Base-by-base conservation (phyloP, 2,888 invertebrate genomes). In the Diplolepis rosae region DNA sequence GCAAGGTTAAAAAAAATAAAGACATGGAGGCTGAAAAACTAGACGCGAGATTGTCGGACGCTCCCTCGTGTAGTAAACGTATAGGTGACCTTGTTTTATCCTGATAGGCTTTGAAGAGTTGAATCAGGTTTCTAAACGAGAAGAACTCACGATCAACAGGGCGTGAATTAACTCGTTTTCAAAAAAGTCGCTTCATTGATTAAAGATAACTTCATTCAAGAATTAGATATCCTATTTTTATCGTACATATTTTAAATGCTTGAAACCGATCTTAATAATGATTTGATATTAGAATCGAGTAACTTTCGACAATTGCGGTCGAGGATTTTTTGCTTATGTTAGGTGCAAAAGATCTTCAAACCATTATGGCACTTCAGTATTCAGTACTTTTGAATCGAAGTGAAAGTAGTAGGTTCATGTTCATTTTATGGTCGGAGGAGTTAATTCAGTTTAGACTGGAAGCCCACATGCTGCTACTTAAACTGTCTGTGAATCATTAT, bases 1-100 rank as follows among this genome's bases (percentile, higher is more conserved):
- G 77, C 83, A 84, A 85, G 84, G 83, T 82, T 84, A 78, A 76
- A 80, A 80, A 82, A 83, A 80, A 72, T 72, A 61, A 70, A 61
- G 71, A 72, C 72, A 71, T 42, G 68, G 74, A 61, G 56, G 56
- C 35, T 39, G 35, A 18, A 61, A 61, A 61, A 18, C 24, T 13
- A n/a, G n/a, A 61, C 61, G 35, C 61, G 28, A 52, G 51, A 61
- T 39, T 7, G 39, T 61, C 39, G 61, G 61, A 61, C 61, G 61
- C 61, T 61, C 61, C 61, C 61, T 61, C 61, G 18, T 56, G 32
- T 51, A 51, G 51, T 56, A 56, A 18, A 32, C n/a, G 18, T 18
- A n/a, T 39, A 35, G 35, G 61, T 61, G 61, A 61, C 61, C 61
- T 61, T 61, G 61, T 61, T 61, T 61, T 39, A 35, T n/a, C 39